Base-by-base conservation (phyloP, 2,888 invertebrate genomes). In the Drosophila parthenogenetica region DNA sequence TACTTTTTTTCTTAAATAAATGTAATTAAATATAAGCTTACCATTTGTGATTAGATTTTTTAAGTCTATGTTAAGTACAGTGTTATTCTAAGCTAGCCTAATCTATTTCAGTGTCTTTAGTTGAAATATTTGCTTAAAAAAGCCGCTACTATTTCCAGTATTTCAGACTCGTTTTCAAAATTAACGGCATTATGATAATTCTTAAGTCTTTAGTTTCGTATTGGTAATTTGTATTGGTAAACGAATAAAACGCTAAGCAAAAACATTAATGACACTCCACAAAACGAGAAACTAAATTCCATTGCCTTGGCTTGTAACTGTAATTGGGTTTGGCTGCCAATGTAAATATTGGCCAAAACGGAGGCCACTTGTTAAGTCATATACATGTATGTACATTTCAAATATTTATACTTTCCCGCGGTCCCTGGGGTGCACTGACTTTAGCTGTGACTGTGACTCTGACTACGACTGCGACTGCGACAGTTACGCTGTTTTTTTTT, bases 341-440 rank as follows among this genome's bases (percentile, higher is more conserved):
- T 22, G 60, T 43, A 60, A 60, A 60, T 42, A 53, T 43, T 51
- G 42, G 22, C 53, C 22, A 16, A 14, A 50, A 14, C 51, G 53
- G 22, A 51, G 54, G 54, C 53, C 53, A 54, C 39, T 54, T 61
- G 37, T 37, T 46, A 43, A 54, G 53, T 29, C 37, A 53, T 35
- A 17, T 53, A 43, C 11, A 35, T 35, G 11, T 53, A 42, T 43
- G 14, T 48, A 49, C 39, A 62, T 55, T 62, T 55, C 17, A 32
- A 62, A 48, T 48, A 19, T 19, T 48, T 59, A 29, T 22, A 37
- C 35, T 39, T 35, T 13, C 11, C 45, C n/a, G 17, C 22, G 14
- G 39, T 62, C 50, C 16, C 63, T 35, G 29, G 22, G 37, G 51
- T 29, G 53, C 25, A 22, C 7, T 19, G 39, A n/a, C 29, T 29